phyloP scores from a whole-genome alignment of 2,888 invertebrate species.

The Conus canariensis region DNA sequence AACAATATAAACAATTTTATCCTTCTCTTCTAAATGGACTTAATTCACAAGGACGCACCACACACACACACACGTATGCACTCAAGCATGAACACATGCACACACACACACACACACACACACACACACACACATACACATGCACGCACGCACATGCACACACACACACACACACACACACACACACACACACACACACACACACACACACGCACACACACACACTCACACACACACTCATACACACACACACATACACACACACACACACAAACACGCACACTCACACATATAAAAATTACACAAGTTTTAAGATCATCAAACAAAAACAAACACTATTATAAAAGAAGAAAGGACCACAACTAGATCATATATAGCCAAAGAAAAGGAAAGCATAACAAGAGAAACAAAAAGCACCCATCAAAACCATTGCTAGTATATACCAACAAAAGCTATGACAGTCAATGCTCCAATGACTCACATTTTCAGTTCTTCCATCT shows the following conservation, averaged over 20 bases:
- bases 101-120: slow-evolving; percentile 4
- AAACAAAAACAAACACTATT: too few relatives aligned
- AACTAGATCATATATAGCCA: background rate
- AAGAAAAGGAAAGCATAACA: background rate
- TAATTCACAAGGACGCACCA: background rate
- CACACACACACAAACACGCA: too few relatives aligned
- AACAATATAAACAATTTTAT: too few relatives aligned
- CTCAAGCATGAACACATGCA: background rate
- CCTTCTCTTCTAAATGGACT: background rate
- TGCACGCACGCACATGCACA: background rate
- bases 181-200: background rate
- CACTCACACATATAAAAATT: too few relatives aligned
- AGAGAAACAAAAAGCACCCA: background rate
- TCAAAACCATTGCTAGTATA: background rate
- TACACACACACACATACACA: too few relatives aligned
- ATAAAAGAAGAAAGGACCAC: too few relatives aligned
- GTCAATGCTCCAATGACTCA: too few relatives aligned
- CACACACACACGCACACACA: too few relatives aligned
- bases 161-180: slow-evolving; percentile 4
- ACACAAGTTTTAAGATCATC: too few relatives aligned
- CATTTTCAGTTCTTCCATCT: too few relatives aligned
- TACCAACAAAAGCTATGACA: too few relatives aligned
- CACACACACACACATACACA: slow-evolving; percentile 6
- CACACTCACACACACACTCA: too few relatives aligned
- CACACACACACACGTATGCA: background rate